Evolutionary conservation across 53 echinoderm and acorn worm species (phyloP).

Genomic region (Astropecten irregularis): DNA sequence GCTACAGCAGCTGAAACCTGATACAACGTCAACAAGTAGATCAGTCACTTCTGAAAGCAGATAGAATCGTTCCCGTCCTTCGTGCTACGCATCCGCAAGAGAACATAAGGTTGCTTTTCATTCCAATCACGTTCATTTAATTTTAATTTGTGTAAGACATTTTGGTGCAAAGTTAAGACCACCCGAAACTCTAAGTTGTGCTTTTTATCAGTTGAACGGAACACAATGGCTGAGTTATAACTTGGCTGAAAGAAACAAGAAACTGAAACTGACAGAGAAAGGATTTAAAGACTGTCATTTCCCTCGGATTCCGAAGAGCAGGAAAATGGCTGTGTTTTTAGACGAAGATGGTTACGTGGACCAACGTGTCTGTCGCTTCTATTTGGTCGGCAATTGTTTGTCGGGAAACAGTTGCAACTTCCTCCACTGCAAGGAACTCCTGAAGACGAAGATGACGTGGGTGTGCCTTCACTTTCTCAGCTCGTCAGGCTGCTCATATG

Average conservation of each 20-base stretch:
- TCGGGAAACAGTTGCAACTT: constrained; percentile 43
- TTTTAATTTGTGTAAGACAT: no score
- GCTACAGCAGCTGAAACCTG: no score
- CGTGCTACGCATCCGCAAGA: no score
- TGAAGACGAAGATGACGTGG: constrained; percentile 32
- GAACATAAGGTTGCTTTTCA: not conserved
- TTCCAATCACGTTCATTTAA: not conserved
- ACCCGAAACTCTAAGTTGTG: no score
- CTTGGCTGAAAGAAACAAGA: not conserved
- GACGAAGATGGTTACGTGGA: constrained; percentile 32
- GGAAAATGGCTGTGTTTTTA: constrained; percentile 29
- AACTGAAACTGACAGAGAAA: not conserved
- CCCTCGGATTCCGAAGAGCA: no score
- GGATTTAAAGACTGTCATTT: no score
- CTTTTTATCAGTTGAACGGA: no score
- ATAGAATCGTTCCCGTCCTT: no score
- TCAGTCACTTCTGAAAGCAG: no score
- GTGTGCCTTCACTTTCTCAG: constrained; percentile 23
- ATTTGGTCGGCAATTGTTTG: not conserved
- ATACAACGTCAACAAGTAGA: no score
- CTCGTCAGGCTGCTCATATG: not conserved
- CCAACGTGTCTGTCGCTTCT: constrained; percentile 42
- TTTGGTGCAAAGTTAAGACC: no score
- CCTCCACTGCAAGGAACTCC: constrained; percentile 26
- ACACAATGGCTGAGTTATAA: not conserved